These are phyloP conservation scores for Danio tinwini DNA, from an alignment of 2,797 vertebrate genomes.

Conservation along the genomic window DNA sequence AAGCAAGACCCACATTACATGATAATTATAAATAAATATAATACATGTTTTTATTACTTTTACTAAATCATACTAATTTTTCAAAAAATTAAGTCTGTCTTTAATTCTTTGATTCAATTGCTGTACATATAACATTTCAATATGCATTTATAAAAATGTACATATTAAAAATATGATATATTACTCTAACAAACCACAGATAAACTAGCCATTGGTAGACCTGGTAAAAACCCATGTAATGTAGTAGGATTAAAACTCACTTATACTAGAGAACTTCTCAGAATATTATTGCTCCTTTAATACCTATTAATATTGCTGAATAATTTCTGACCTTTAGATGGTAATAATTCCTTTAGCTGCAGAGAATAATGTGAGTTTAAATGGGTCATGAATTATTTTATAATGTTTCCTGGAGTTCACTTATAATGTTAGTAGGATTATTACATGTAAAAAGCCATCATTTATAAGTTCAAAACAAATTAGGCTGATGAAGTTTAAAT, in stretches of 20 bases:
- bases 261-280: neutral
- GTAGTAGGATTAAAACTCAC: neutral
- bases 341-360: constrained; percentile 12
- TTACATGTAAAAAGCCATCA: neutral
- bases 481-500: neutral
- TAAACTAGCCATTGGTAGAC: neutral
- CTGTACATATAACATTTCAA: no score
- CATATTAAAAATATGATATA: neutral
- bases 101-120: no score
- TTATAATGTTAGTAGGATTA: constrained; percentile 18
- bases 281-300: constrained; percentile 9
- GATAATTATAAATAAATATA: no score
- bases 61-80: no score
- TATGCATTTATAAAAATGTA: no score
- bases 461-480: no score
- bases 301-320: constrained; percentile 18
- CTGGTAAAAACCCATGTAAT: neutral
- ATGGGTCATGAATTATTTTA: constrained; percentile 32
- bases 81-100: no score
- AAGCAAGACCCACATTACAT: no score
- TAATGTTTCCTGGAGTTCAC: constrained; percentile 18
- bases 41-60: no score
- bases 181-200: neutral
- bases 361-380: constrained; percentile 24
- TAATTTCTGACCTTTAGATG: constrained; percentile 26